These are phyloP conservation scores for Vannuccia rotundouncinata DNA, from an alignment of 2,888 invertebrate species.

Conservation along the genomic window DNA sequence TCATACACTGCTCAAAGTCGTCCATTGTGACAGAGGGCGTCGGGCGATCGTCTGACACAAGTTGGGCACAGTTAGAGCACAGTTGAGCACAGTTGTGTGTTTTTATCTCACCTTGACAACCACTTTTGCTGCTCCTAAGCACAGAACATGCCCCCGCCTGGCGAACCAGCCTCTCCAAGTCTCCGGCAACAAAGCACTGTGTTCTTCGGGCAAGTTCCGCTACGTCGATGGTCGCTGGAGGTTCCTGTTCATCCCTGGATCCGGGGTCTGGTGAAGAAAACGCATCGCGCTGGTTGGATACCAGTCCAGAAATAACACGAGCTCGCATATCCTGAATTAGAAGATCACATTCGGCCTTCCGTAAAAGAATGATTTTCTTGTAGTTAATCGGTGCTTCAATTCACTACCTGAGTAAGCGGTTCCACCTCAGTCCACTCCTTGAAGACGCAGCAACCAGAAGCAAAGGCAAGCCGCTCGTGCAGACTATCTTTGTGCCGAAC, in stretches of 20 bases:
- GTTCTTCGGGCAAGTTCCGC: neutral
- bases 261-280: no score
- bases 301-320: no score
- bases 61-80: no score
- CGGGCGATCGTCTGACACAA: neutral
- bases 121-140: neutral
- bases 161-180: neutral
- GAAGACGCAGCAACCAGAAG: neutral
- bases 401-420: neutral
- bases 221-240: neutral
- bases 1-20: neutral
- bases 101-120: no score
- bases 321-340: no score
- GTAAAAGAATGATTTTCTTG: no score
- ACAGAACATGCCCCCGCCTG: neutral
- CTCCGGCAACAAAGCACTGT: neutral
- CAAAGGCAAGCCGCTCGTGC: neutral
- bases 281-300: no score
- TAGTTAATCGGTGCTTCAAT: no score
- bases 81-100: no score
- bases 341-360: no score
- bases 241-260: neutral
- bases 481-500: neutral
- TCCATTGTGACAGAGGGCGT: neutral
- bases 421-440: neutral